phyloP scores from a whole-genome alignment of 2,888 invertebrate genomes.

The Pristionchus exspectatus region DNA sequence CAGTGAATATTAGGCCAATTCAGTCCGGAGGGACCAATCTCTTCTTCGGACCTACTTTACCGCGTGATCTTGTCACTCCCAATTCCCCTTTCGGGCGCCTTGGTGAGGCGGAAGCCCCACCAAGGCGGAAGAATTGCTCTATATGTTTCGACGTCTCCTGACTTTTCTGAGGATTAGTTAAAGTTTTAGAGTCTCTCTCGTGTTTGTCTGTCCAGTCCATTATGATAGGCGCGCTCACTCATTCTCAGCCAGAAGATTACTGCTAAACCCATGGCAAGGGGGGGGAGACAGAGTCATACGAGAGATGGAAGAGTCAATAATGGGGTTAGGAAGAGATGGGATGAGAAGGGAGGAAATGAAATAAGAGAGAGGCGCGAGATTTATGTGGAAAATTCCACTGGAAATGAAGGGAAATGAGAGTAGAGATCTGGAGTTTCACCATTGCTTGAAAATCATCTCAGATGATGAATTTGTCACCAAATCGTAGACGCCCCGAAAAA shows the following conservation, averaged over 20 bases:
- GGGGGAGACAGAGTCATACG: not conserved
- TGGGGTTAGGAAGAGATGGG: conserved; percentile 8
- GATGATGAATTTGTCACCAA: not conserved
- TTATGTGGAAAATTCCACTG: too few relatives aligned
- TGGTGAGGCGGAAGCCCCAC: too few relatives aligned
- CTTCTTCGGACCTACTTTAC: too few relatives aligned
- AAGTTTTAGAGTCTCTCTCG: not conserved
- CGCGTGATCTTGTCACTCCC: too few relatives aligned
- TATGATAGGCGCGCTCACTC: conserved; percentile 15
- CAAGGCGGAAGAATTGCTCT: too few relatives aligned
- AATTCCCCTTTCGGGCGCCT: too few relatives aligned
- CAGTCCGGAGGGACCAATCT: too few relatives aligned
- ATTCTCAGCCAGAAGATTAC: not conserved
- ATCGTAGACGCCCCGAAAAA: too few relatives aligned
- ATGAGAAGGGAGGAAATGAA: not conserved
- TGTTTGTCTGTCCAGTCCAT: not conserved
- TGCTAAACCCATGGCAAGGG: not conserved
- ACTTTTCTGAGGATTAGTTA: not conserved
- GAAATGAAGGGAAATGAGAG: not conserved
- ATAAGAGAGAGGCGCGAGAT: not conserved
- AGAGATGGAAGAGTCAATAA: not conserved
- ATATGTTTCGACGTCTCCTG: too few relatives aligned
- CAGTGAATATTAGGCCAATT: too few relatives aligned
- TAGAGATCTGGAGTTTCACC: not conserved
- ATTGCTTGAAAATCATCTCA: not conserved